Evolutionary conservation across 1,140 invertebrate genomes (phyloP), one percentile per base, ranked within the genome.

Genomic region (Palaemon carinicauda): DNA sequence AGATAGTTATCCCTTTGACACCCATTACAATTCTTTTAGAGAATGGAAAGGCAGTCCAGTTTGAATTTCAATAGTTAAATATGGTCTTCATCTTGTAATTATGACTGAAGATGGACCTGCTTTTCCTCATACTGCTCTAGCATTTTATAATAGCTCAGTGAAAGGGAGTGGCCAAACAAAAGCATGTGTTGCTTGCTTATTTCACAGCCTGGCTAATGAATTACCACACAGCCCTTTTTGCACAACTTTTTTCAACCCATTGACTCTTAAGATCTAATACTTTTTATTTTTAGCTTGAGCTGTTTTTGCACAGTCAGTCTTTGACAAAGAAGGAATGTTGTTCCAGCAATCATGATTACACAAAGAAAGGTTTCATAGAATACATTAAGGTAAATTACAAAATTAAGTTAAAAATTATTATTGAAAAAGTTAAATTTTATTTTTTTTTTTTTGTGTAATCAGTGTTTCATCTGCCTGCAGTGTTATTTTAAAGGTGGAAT

Each of bases 121-220:
- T 86, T 86, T 86, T 86, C 83, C 77, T 71, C 71, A 56, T 80
- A 65, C 79, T 86, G 83, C 83, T 71, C 60, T 69, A 86, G 83
- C 83, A 80, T 86, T 79, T 53, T 86, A 79, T 71, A 60, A 77
- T 86, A 86, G 83, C 51, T 54, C 75, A 79, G 77, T 86, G 83
- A 86, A 86, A 86, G 83, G 83, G 83, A 86, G 83, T 86, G 83
- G 83, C 83, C 83, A 86, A 82, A 82, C 83, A 86, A 82, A 82
- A 78, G 83, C 83, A 86, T 86, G 83, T 53, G 75, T 60, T 86
- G 83, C 83, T 77, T 86, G 83, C 83, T 69, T 71, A 86, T 77
- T 77, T 86, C 83, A 86, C 83, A 86, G 83, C 83, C 83, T 52
- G 31, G 75, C 60, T 69, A 51, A 78, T 60, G 75, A 79, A 24